phyloP scores from a whole-genome alignment of 2,113 vertebrate genomes.

The Gadus chalcogrammus region DNA sequence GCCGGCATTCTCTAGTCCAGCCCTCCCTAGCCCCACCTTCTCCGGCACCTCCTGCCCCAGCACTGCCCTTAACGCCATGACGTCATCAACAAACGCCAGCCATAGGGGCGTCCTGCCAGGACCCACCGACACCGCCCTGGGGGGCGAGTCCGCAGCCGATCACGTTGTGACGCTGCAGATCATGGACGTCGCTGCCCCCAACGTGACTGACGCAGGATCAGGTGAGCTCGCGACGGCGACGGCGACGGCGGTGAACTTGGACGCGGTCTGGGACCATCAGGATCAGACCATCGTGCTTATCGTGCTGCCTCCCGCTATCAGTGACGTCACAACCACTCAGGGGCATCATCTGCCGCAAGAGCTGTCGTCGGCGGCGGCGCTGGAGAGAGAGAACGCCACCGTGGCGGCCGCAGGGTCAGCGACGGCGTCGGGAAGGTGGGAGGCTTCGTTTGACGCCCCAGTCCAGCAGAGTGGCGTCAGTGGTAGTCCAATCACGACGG shows the following conservation, averaged over 20 bases:
- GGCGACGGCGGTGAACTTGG: too few relatives aligned
- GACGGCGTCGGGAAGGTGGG: not conserved
- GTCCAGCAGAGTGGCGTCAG: not conserved
- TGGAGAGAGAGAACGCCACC: slow-evolving; percentile 1
- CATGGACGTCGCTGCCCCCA: too few relatives aligned
- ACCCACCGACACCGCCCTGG: not conserved
- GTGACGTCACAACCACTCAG: not conserved
- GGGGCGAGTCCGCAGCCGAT: not conserved
- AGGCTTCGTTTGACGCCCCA: not conserved
- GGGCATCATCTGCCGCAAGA: not conserved
- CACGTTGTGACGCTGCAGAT: too few relatives aligned
- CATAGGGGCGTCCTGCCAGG: not conserved
- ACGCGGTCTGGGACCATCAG: too few relatives aligned
- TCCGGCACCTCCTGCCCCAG: not conserved
- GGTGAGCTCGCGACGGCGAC: too few relatives aligned
- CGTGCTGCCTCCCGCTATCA: too few relatives aligned
- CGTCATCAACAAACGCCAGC: not conserved
- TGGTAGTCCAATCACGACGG: not conserved
- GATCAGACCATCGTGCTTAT: too few relatives aligned
- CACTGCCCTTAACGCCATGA: not conserved
- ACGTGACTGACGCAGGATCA: too few relatives aligned
- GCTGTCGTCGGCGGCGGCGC: not conserved
- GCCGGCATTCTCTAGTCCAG: not conserved
- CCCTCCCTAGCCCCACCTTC: not conserved
- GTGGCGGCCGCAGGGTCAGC: not conserved